These are phyloP conservation scores for Myioborus melanocephalus DNA, from an alignment of 2,797 vertebrate genomes.

Conservation along the genomic window DNA sequence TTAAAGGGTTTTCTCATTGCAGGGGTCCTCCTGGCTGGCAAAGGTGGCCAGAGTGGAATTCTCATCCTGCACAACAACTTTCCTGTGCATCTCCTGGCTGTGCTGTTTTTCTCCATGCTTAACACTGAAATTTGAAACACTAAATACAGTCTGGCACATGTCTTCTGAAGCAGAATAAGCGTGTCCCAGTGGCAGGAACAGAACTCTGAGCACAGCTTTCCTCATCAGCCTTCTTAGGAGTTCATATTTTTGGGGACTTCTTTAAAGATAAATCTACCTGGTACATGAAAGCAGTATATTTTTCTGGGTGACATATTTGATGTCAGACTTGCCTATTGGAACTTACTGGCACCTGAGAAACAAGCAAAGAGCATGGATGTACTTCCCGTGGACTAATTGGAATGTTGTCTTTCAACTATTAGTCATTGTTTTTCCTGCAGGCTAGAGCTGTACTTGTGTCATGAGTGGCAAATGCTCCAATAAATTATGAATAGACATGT, in stretches of 20 bases:
- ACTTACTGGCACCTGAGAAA: slow-evolving; percentile 8
- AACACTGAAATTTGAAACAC: background rate
- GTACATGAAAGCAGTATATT: background rate
- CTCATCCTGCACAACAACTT: background rate
- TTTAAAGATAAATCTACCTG: background rate
- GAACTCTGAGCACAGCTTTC: background rate
- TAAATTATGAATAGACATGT: slow-evolving; percentile 57
- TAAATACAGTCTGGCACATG: background rate
- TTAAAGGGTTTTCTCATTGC: too few species aligned
- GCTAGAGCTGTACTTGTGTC: slow-evolving; percentile 38
- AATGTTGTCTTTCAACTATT: slow-evolving; percentile 37
- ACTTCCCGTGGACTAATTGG: slow-evolving; percentile 47
- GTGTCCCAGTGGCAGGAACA: background rate
- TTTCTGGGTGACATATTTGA: slow-evolving; percentile 23
- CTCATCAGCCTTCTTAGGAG: background rate
- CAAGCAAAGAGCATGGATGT: slow-evolving; percentile 17
- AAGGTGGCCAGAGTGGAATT: background rate
- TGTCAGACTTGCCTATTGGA: slow-evolving; percentile 11
- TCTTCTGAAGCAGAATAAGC: background rate
- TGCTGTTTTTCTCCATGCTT: background rate
- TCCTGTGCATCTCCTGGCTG: background rate
- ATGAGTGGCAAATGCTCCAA: slow-evolving; percentile 14
- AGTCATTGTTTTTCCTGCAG: slow-evolving; percentile 58
- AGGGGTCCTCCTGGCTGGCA: background rate
- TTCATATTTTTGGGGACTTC: background rate